phyloP scores from a whole-genome alignment of 2,113 vertebrate genomes.

The Platysternon megacephalum region DNA sequence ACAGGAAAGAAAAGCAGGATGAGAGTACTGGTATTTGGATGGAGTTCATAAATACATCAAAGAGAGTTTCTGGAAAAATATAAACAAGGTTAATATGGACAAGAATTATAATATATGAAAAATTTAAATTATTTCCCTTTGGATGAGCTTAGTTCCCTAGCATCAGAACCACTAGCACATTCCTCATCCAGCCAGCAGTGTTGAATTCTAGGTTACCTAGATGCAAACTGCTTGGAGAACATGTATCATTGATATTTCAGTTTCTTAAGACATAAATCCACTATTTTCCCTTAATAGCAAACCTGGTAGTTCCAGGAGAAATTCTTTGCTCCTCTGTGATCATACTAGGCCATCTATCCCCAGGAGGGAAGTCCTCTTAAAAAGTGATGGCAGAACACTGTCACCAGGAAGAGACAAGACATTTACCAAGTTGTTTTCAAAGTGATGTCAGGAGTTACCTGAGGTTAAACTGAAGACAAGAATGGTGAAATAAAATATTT shows the following conservation, averaged over 20 bases:
- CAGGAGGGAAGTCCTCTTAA: neutral
- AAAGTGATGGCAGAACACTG: neutral
- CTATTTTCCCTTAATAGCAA: neutral
- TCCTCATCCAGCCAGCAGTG: neutral
- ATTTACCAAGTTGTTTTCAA: neutral
- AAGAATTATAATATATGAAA: neutral
- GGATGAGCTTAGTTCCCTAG: neutral
- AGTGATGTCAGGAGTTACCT: neutral
- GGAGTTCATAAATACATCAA: neutral
- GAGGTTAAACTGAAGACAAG: neutral
- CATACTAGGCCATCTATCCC: neutral
- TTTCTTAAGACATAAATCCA: neutral
- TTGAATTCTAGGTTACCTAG: neutral
- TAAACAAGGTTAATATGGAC: neutral
- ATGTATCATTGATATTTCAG: neutral
- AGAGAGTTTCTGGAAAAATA: neutral
- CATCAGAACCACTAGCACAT: rapidly evolving
- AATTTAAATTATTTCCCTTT: neutral
- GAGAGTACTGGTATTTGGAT: neutral
- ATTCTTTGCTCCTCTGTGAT: neutral
- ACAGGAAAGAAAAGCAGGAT: neutral
- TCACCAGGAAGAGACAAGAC: neutral
- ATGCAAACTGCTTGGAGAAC: neutral
- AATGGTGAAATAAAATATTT: neutral
- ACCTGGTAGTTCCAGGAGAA: neutral